These are phyloP conservation scores for Listronotus bonariensis DNA, from an alignment of 1,140 invertebrate genomes.

Conservation along the genomic window DNA sequence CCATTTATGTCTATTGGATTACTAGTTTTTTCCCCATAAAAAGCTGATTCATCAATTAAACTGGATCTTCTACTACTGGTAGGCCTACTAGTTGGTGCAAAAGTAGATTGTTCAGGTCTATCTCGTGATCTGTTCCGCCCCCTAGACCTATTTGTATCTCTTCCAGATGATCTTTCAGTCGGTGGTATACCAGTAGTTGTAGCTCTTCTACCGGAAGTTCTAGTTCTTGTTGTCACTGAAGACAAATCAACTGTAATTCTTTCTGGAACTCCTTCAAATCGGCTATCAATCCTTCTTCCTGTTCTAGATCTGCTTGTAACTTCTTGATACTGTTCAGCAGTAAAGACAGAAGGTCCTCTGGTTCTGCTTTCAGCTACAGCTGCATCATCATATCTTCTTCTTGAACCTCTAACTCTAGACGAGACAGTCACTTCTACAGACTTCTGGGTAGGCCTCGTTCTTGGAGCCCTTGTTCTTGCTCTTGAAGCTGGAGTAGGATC, in stretches of 20 bases:
- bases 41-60: background rate
- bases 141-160: background rate
- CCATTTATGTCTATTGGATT: too few relatives aligned
- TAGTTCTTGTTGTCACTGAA: conserved; percentile 16
- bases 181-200: conserved; percentile 9
- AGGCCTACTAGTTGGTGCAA: background rate
- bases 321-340: conserved; percentile 30
- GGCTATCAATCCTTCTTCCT: conserved; percentile 43
- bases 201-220: conserved; percentile 17
- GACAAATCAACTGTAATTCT: conserved; percentile 32
- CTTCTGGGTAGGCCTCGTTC: background rate
- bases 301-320: conserved; percentile 35
- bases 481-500: conserved; percentile 28
- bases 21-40: too few relatives aligned
- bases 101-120: background rate
- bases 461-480: conserved; percentile 28
- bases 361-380: conserved; percentile 11
- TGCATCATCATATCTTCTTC: conserved; percentile 32
- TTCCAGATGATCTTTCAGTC: conserved; percentile 6
- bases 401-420: conserved; percentile 30
- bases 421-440: conserved; percentile 11
- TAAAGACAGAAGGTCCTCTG: conserved; percentile 42
- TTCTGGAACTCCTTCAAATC: conserved; percentile 29
- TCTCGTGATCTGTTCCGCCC: conserved; percentile 5
- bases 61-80: conserved; percentile 11